Evolutionary conservation across 2,797 vertebrate genomes (phyloP).

Genomic region (Varecia variegata): DNA sequence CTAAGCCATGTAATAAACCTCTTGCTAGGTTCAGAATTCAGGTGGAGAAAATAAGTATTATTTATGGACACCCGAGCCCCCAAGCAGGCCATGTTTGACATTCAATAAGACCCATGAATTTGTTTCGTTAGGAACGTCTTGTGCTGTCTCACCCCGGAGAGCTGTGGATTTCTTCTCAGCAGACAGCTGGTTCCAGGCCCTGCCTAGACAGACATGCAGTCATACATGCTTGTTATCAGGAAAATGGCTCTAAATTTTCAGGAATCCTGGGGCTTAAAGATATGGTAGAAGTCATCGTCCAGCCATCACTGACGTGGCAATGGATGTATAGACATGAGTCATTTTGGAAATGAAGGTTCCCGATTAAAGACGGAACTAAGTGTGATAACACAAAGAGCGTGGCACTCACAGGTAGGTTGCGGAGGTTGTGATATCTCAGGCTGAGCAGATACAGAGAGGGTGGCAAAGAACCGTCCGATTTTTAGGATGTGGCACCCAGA

Average conservation of each 20-base stretch:
- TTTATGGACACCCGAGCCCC: neutral
- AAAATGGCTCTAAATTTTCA: neutral
- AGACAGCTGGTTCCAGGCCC: neutral
- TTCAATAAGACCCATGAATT: neutral
- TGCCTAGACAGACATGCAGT: neutral
- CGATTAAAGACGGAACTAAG: neutral
- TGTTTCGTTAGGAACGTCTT: neutral
- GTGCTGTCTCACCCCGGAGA: neutral
- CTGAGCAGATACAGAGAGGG: neutral
- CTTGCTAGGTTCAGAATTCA: neutral
- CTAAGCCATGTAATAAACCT: neutral
- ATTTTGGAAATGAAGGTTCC: constrained; percentile 3
- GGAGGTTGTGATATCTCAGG: neutral
- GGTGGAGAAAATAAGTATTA: neutral
- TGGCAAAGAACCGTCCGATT: neutral
- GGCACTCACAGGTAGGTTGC: fast-evolving
- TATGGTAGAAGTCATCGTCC: neutral
- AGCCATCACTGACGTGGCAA: neutral
- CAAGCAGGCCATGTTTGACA: neutral
- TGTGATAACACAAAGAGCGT: neutral
- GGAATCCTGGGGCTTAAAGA: neutral
- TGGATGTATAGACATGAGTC: fast-evolving
- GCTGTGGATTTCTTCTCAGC: neutral
- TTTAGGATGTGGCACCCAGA: neutral
- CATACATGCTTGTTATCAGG: neutral